Conservation (phyloP, 2,888 invertebrate species). For the Chouioia cunea region DNA sequence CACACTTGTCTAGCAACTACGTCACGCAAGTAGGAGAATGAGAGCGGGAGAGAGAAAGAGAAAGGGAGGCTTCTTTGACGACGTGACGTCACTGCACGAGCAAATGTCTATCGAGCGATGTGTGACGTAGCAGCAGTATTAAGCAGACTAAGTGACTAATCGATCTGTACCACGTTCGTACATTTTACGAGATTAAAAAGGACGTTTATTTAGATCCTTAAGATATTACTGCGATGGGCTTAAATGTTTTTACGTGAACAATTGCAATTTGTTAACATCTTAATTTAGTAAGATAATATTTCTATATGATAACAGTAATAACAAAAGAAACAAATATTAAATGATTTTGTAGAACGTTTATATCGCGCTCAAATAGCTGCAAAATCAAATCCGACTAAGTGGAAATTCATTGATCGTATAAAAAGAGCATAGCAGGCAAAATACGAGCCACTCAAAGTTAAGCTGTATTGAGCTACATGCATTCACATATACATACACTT, state of each 20-base stretch:
- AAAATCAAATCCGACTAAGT: conserved; percentile 36
- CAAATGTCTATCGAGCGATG: conserved; percentile 46
- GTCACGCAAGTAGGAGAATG: conserved; percentile 8
- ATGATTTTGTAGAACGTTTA: background rate
- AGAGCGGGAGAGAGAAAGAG: background rate
- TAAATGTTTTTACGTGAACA: too few species aligned
- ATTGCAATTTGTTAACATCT: too few species aligned
- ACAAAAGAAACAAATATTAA: background rate
- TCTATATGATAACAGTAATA: too few species aligned
- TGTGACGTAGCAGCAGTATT: conserved; percentile 51
- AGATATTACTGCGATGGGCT: too few species aligned
- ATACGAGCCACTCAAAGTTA: conserved; percentile 38
- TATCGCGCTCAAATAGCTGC: conserved; percentile 17
- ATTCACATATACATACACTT: too few species aligned
- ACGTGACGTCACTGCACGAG: conserved; percentile 49
- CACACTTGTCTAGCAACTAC: conserved; percentile 27
- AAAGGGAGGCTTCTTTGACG: background rate
- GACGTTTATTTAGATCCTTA: conserved; percentile 29
- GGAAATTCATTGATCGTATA: conserved; percentile 32
- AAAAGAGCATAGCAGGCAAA: conserved; percentile 9
- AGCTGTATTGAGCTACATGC: conserved; percentile 24
- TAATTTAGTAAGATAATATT: too few species aligned
- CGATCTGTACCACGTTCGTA: conserved; percentile 3
- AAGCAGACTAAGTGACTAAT: conserved; percentile 31
- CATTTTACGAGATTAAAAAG: background rate